Percentiles rank a stretch among this genome's conserved stretches.
Evolutionary conservation across 2,797 vertebrate species (phyloP).

Genomic region (Pseudomugil tenellus): DNA sequence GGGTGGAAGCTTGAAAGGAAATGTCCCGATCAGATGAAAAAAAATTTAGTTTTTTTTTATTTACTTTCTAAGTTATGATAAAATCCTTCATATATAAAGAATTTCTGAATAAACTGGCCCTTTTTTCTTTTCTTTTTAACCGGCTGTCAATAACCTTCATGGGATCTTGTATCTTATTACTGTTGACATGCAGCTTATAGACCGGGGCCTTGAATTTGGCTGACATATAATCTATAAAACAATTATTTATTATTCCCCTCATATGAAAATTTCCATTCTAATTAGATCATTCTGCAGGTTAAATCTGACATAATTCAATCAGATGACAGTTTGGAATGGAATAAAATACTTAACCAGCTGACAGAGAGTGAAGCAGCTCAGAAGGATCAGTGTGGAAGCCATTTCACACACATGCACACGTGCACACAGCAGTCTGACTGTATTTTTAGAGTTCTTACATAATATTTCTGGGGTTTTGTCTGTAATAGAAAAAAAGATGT

Average conservation of each 20-base stretch:
- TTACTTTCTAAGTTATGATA: not conserved
- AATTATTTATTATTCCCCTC: not conserved
- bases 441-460: constrained; percentile 68
- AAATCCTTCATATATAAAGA: not conserved
- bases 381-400: not conserved
- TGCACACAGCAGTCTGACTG: constrained; percentile 28
- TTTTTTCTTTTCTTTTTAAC: not conserved
- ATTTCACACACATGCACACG: constrained; percentile 16
- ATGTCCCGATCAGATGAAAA: not conserved
- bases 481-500: constrained; percentile 24
- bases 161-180: not conserved
- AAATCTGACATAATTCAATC: not conserved
- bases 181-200: not conserved
- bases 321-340: constrained; percentile 6
- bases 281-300: not conserved
- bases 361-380: constrained; percentile 13
- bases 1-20: not conserved
- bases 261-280: constrained; percentile 1
- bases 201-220: not conserved
- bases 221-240: not conserved
- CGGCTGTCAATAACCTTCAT: not conserved
- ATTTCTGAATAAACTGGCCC: not conserved
- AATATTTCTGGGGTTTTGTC: constrained; percentile 49
- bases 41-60: too few relatives aligned
- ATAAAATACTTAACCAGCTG: not conserved